These are phyloP conservation scores for Sphenopsis melanotis DNA, from an alignment of 2,797 vertebrate species.

Conservation along the genomic window DNA sequence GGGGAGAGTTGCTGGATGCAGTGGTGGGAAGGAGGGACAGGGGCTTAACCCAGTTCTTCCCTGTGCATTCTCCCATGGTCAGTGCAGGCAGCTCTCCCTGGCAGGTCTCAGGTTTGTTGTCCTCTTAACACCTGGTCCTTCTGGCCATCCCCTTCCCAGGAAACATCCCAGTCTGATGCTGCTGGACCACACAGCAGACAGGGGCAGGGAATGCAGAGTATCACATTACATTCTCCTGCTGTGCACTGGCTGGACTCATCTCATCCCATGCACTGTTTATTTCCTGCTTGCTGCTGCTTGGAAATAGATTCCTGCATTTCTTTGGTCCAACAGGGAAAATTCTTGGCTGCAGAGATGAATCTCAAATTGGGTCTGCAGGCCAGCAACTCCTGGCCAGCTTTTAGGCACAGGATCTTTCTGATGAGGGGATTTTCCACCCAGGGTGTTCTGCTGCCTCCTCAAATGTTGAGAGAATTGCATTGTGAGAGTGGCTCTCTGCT, in stretches of 20 bases:
- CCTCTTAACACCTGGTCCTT: not conserved
- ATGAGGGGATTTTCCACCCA: not conserved
- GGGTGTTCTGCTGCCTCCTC: not conserved
- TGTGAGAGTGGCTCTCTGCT: not conserved
- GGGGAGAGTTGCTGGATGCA: not conserved
- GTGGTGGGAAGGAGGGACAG: not conserved
- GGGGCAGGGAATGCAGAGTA: not conserved
- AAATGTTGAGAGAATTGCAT: not conserved
- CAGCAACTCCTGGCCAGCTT: not conserved
- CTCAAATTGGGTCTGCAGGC: not conserved
- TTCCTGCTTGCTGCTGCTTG: not conserved
- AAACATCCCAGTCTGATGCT: not conserved
- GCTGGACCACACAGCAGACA: not conserved
- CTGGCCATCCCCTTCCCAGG: not conserved
- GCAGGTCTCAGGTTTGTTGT: not conserved
- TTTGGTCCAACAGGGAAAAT: not conserved
- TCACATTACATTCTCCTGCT: not conserved
- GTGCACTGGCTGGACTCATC: not conserved
- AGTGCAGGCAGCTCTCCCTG: not conserved
- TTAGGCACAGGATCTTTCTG: not conserved
- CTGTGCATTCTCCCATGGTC: not conserved
- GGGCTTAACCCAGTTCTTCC: not conserved
- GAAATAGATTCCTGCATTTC: not conserved
- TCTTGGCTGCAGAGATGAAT: slow-evolving; percentile 24
- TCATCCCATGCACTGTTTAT: not conserved